Evolutionary conservation across 2,888 invertebrate species (phyloP).

Genomic region (Linnaemya vulpina): DNA sequence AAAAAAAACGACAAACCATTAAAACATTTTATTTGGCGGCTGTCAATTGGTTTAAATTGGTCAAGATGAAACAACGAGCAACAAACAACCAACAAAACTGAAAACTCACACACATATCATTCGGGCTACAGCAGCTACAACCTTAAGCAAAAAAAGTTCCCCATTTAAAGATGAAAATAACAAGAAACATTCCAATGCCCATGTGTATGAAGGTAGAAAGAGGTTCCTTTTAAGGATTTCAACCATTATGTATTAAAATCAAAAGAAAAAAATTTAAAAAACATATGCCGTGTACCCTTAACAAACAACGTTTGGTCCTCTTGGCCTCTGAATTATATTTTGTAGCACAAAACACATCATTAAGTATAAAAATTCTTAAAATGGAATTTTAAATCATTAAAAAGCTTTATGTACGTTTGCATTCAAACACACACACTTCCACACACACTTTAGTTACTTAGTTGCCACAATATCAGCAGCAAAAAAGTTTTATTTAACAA

Average conservation of each 20-base stretch:
- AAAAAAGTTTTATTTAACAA: slow-evolving; percentile 55
- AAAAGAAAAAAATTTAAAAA: slow-evolving; percentile 51
- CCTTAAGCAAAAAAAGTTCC: slow-evolving; percentile 26
- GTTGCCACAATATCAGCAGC: slow-evolving; percentile 43
- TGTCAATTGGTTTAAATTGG: slow-evolving; percentile 72
- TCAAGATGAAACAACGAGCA: slow-evolving; percentile 54
- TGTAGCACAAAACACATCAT: slow-evolving; percentile 83
- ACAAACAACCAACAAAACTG: slow-evolving; percentile 51
- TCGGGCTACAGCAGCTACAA: slow-evolving; percentile 64
- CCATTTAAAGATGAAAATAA: slow-evolving; percentile 73
- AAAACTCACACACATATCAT: slow-evolving; percentile 81
- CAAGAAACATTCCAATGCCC: slow-evolving; percentile 58
- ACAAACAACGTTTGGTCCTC: slow-evolving; percentile 30
- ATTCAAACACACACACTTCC: slow-evolving; percentile 27
- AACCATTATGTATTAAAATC: slow-evolving; percentile 40
- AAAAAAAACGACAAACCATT: slow-evolving; percentile 67
- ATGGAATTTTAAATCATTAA: slow-evolving; percentile 83
- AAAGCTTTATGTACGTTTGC: slow-evolving; percentile 65
- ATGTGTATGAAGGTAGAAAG: slow-evolving; percentile 30
- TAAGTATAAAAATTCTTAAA: slow-evolving; percentile 84
- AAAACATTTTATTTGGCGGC: slow-evolving; percentile 71
- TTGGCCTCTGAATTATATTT: slow-evolving; percentile 60
- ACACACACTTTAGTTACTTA: slow-evolving; percentile 16
- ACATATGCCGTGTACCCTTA: not conserved
- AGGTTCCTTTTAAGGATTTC: slow-evolving; percentile 48